Conservation (phyloP, 2,888 invertebrate genomes). For the Cyclophora albipunctata region DNA sequence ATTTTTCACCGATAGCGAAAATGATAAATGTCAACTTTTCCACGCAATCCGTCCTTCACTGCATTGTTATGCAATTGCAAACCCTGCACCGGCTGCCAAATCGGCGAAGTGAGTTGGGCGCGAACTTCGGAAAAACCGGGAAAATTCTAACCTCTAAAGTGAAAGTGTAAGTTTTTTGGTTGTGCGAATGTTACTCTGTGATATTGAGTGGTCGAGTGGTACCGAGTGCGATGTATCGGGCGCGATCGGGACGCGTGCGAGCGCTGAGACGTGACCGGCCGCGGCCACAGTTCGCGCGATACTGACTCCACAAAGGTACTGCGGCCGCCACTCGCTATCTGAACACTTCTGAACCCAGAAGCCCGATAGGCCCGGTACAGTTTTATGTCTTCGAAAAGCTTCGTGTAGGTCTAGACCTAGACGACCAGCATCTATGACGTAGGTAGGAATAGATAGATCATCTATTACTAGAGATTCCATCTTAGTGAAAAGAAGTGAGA, state of each 20-base stretch:
- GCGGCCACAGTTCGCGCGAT: constrained; percentile 53
- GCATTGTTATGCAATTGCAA: constrained; percentile 69
- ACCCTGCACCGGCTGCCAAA: constrained; percentile 44
- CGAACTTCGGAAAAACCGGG: constrained; percentile 45
- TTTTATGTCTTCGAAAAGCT: constrained; percentile 46
- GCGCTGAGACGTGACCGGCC: constrained; percentile 43
- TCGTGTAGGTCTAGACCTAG: constrained; percentile 13
- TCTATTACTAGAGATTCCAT: neutral
- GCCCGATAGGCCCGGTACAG: constrained; percentile 30
- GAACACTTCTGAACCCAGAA: constrained; percentile 25
- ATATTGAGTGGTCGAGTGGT: constrained; percentile 44
- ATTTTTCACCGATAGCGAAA: constrained; percentile 46
- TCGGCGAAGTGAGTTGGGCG: constrained; percentile 39
- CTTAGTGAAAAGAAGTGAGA: no score
- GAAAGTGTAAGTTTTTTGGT: constrained; percentile 24
- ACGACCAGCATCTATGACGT: constrained; percentile 16
- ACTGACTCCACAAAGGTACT: constrained; percentile 37
- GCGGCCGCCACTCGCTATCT: constrained; percentile 33
- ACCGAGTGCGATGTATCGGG: constrained; percentile 52
- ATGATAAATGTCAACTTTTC: constrained; percentile 52
- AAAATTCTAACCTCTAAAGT: constrained; percentile 49
- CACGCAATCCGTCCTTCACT: constrained; percentile 55
- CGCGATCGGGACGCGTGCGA: constrained; percentile 42
- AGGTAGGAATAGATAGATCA: no score
- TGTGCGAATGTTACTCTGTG: constrained; percentile 27